phyloP scores from a whole-genome alignment of 2,888 invertebrate genomes.

The Pyrrhia umbra region DNA sequence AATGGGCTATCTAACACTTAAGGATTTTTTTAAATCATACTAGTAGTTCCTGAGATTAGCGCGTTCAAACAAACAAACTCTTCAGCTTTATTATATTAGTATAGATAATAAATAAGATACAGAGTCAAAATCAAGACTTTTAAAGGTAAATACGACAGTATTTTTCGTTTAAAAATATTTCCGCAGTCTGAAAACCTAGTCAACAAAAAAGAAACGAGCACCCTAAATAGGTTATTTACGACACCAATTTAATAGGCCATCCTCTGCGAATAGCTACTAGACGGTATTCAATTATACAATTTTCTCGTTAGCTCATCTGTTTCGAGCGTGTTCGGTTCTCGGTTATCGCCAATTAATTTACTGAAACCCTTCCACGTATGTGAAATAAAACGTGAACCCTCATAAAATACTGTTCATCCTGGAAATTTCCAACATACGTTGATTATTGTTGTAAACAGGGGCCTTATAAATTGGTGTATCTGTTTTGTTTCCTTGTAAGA shows the following conservation, averaged over 20 bases:
- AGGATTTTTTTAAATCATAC: no score
- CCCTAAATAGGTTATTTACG: constrained; percentile 45
- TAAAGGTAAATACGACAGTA: no score
- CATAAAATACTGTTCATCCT: constrained; percentile 43
- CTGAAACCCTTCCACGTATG: constrained; percentile 45
- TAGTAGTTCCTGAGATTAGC: no score
- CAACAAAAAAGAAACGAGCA: constrained; percentile 16
- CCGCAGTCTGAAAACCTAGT: constrained; percentile 22
- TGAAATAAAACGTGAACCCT: constrained; percentile 42
- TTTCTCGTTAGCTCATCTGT: constrained; percentile 41
- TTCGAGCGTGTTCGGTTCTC: constrained; percentile 29
- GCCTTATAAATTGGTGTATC: background rate
- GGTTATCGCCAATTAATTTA: constrained; percentile 58
- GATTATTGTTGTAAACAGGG: constrained; percentile 37
- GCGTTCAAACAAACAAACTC: no score
- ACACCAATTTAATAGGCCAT: constrained; percentile 38
- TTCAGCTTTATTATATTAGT: no score
- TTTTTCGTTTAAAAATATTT: no score
- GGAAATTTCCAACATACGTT: constrained; percentile 18
- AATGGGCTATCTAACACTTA: no score
- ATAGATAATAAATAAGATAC: no score
- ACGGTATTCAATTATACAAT: constrained; percentile 49
- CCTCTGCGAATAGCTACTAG: constrained; percentile 12
- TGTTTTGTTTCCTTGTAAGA: background rate
- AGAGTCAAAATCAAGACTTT: no score